Evolutionary conservation across 2,113 vertebrate species (phyloP).

Genomic region (Rynchops niger): DNA sequence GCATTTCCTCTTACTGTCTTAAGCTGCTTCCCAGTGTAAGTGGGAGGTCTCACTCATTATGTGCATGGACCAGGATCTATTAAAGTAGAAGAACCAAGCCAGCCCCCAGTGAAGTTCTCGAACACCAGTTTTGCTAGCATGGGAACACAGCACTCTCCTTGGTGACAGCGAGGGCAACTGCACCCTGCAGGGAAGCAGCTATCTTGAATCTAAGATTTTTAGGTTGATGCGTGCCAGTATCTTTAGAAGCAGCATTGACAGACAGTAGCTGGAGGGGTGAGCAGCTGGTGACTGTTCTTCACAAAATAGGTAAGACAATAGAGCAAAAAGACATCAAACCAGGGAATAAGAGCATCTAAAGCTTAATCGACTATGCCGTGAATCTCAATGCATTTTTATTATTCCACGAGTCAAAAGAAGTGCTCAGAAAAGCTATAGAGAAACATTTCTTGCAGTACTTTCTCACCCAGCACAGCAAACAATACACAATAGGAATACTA

Average conservation of each 20-base stretch:
- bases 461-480: slow-evolving; percentile 56
- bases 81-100: neutral
- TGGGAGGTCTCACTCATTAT: neutral
- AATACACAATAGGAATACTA: slow-evolving; percentile 56
- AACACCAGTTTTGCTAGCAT: neutral
- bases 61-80: neutral
- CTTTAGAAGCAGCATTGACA: slow-evolving; percentile 44
- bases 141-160: slow-evolving; percentile 44
- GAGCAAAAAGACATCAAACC: slow-evolving; percentile 38
- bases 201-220: slow-evolving; percentile 36
- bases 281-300: slow-evolving; percentile 58
- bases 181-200: slow-evolving; percentile 56
- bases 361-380: slow-evolving; percentile 27
- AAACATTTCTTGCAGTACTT: slow-evolving; percentile 40
- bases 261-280: slow-evolving; percentile 64
- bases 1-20: neutral
- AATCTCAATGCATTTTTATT: slow-evolving; percentile 58
- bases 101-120: neutral
- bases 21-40: neutral
- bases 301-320: slow-evolving; percentile 65
- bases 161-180: slow-evolving; percentile 42
- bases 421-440: slow-evolving; percentile 30
- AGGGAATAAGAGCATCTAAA: slow-evolving; percentile 56
- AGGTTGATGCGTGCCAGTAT: slow-evolving; percentile 51
- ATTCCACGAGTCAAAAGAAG: slow-evolving; percentile 47